phyloP scores from a whole-genome alignment of 2,113 vertebrate species.

The Vanacampus margaritifer region DNA sequence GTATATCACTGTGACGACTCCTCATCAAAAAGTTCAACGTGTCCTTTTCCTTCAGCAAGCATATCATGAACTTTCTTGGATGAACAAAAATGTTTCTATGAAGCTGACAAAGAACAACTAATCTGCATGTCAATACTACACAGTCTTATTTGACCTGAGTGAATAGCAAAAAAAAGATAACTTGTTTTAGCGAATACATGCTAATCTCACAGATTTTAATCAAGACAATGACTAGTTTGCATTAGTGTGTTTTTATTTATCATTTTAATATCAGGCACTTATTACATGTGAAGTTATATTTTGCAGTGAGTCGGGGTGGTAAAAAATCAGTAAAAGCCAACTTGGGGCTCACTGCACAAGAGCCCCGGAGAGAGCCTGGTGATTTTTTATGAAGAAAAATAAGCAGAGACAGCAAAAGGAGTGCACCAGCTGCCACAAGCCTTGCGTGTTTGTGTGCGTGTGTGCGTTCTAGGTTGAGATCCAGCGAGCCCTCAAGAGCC shows the following conservation, averaged over 20 bases:
- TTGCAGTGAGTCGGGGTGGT: neutral
- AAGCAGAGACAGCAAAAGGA: conserved; percentile 4
- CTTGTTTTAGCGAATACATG: neutral
- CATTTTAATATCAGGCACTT: neutral
- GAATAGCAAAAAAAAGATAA: neutral
- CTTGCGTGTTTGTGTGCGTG: conserved; percentile 2
- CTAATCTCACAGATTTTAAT: neutral
- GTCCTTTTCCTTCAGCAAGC: too few relatives aligned
- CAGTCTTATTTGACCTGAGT: neutral
- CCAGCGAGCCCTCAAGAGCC: conserved; percentile 17
- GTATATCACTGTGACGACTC: neutral
- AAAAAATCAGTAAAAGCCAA: neutral
- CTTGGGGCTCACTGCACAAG: neutral
- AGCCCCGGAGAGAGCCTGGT: conserved; percentile 6
- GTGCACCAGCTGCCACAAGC: conserved; percentile 34
- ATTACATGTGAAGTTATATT: neutral
- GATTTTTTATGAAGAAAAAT: conserved; percentile 10
- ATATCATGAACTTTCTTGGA: too few relatives aligned
- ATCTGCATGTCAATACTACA: neutral
- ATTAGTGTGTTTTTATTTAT: too few relatives aligned
- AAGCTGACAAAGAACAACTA: neutral
- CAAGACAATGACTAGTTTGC: neutral
- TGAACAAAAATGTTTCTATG: neutral
- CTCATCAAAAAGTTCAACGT: too few relatives aligned
- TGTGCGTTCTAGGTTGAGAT: conserved; percentile 26